Evolutionary conservation across 1,140 invertebrate genomes (phyloP).

Genomic region (Aleiodes sp.): DNA sequence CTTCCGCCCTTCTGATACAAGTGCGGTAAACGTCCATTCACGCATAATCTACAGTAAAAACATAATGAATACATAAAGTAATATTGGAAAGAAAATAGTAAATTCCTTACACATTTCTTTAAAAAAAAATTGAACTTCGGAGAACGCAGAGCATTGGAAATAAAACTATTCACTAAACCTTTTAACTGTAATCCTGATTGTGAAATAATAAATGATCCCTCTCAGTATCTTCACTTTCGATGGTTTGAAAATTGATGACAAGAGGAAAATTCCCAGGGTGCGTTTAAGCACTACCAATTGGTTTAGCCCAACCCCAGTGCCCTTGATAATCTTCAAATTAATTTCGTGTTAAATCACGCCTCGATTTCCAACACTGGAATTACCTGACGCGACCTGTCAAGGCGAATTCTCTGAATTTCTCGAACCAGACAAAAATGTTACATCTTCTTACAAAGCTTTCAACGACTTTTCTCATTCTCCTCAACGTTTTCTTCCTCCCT

Average conservation of each 20-base stretch:
- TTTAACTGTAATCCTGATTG: too few species aligned
- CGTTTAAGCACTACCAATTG: slow-evolving; percentile 21
- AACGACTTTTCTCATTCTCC: not conserved
- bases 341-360: slow-evolving; percentile 26
- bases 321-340: slow-evolving; percentile 33
- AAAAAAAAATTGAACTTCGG: too few species aligned
- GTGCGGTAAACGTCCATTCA: too few species aligned
- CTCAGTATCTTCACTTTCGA: not conserved
- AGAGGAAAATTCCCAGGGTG: not conserved
- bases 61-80: too few species aligned
- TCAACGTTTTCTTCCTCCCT: not conserved
- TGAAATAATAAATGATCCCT: slow-evolving; percentile 21
- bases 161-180: not conserved
- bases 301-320: slow-evolving; percentile 2
- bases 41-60: too few species aligned
- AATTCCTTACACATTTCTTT: too few species aligned
- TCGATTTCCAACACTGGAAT: not conserved
- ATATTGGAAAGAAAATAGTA: too few species aligned
- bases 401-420: not conserved
- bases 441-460: not conserved
- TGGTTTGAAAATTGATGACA: slow-evolving; percentile 30
- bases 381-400: not conserved
- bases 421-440: not conserved
- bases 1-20: too few species aligned
- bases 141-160: too few species aligned